phyloP scores from a whole-genome alignment of 2,888 invertebrate genomes.

The Troides helena region DNA sequence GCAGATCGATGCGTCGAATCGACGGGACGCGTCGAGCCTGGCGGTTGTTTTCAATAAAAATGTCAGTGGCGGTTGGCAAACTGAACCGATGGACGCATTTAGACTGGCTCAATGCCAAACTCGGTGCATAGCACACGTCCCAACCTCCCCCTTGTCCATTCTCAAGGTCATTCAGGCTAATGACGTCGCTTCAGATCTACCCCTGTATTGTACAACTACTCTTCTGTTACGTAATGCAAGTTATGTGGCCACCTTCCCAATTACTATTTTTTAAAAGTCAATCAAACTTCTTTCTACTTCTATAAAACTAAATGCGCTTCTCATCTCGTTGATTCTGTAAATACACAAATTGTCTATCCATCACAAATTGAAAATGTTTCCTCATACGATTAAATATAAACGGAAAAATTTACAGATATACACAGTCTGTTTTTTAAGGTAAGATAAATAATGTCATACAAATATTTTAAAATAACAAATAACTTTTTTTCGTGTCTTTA shows the following conservation, averaged over 20 bases:
- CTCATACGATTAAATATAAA: not conserved
- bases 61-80: conserved; percentile 69
- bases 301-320: not conserved
- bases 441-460: not conserved
- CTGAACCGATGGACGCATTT: conserved; percentile 66
- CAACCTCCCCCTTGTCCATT: conserved; percentile 56
- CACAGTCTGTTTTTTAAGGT: not conserved
- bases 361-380: not conserved
- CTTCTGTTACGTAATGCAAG: too few species aligned
- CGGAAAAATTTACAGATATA: not conserved
- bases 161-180: conserved; percentile 66
- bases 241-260: too few species aligned
- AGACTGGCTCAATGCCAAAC: conserved; percentile 71
- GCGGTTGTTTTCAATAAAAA: conserved; percentile 77
- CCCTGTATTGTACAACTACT: not conserved
- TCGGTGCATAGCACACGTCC: conserved; percentile 55
- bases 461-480: not conserved
- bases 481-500: conserved; percentile 34
- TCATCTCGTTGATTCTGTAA: not conserved
- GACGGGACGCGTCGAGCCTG: conserved; percentile 64
- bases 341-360: not conserved
- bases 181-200: conserved; percentile 38
- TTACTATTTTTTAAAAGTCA: too few species aligned
- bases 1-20: conserved; percentile 61
- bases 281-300: not conserved